Conservation (phyloP, 1,140 invertebrate genomes). For the Dinoponera quadriceps region DNA sequence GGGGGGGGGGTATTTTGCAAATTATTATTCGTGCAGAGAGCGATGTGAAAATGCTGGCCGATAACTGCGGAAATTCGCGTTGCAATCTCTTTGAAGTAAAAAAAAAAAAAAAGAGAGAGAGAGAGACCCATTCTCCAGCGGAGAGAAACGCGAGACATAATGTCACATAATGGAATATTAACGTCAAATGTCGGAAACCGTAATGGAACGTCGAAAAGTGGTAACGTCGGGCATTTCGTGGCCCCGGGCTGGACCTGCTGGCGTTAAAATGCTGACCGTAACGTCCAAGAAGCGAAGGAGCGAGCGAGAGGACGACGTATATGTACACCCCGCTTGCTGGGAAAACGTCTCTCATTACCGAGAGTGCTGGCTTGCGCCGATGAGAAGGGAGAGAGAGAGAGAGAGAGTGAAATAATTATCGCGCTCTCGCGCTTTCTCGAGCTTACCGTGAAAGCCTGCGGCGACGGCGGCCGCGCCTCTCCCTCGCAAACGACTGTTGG, state of each 20-base stretch:
- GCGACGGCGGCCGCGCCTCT: not conserved
- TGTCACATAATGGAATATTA: not conserved
- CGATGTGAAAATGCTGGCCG: no score
- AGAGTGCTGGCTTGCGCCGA: slow-evolving; percentile 50
- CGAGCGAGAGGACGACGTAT: not conserved
- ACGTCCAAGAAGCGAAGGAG: slow-evolving; percentile 1
- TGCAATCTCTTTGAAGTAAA: no score
- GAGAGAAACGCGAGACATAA: not conserved
- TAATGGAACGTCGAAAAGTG: slow-evolving; percentile 21
- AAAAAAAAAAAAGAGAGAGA: no score
- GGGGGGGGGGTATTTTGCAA: no score
- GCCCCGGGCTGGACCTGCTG: not conserved
- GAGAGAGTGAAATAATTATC: slow-evolving; percentile 47
- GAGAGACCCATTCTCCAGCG: not conserved
- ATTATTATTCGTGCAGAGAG: no score
- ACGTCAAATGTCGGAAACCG: slow-evolving; percentile 6
- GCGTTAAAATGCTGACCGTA: slow-evolving; percentile 24
- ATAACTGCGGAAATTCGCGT: no score
- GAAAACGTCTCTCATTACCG: slow-evolving; percentile 64
- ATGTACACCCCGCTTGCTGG: slow-evolving; percentile 18
- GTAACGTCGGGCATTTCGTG: slow-evolving; percentile 1
- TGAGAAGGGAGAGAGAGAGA: no score
- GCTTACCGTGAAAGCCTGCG: slow-evolving; percentile 23
- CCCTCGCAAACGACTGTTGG: slow-evolving; percentile 32
- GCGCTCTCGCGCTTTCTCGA: slow-evolving; percentile 33